phyloP scores from a whole-genome alignment of 2,888 invertebrate genomes.

The Frankliniella intonsa region DNA sequence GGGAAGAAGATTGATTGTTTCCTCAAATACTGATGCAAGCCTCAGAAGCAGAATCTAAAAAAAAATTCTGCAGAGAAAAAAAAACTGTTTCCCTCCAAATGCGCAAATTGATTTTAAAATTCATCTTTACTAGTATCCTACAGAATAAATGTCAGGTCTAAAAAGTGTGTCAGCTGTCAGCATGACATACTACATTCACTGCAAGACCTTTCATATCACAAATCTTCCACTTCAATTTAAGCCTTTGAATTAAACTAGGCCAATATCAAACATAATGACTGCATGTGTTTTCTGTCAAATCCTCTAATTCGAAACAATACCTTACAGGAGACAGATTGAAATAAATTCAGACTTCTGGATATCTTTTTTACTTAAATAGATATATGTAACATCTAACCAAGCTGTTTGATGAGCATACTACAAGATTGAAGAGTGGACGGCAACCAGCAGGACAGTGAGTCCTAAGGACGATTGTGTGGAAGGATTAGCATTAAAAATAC shows the following conservation, averaged over 20 bases:
- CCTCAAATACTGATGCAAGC: neutral
- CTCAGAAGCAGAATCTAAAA: neutral
- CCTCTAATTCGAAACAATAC: neutral
- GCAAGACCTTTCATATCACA: conserved; percentile 8
- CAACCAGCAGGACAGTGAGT: neutral
- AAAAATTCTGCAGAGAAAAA: neutral
- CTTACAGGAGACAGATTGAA: neutral
- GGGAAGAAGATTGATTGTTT: neutral
- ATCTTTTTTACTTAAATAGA: neutral
- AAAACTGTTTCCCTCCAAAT: conserved; percentile 1
- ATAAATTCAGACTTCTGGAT: neutral
- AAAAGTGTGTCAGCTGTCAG: neutral
- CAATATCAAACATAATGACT: neutral
- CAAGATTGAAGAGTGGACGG: neutral
- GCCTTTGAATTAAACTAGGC: conserved; percentile 12
- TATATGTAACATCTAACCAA: too few species aligned
- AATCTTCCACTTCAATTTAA: neutral
- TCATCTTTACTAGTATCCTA: neutral
- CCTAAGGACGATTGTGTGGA: neutral
- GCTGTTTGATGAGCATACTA: too few species aligned
- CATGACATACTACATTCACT: neutral
- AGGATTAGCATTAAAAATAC: neutral
- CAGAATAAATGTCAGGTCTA: neutral
- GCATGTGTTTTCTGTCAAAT: neutral
- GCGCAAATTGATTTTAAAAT: neutral